A percentile compares a stretch with the other conserved stretches of the same genome.
Conservation (phyloP, 2,797 vertebrate genomes). For the Alcedo quadribrachys region DNA sequence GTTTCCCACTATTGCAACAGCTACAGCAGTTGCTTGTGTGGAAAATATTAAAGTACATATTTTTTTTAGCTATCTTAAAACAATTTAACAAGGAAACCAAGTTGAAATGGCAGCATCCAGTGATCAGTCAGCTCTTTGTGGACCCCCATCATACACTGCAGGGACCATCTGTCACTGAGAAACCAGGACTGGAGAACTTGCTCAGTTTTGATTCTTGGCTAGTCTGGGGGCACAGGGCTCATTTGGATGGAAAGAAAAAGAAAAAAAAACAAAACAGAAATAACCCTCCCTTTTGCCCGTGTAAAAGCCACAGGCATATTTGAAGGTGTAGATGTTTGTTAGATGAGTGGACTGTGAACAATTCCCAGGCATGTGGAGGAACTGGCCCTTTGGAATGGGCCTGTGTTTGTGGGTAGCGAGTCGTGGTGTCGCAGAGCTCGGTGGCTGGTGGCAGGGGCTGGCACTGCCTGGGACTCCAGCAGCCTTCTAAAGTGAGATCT, state of each 20-base stretch:
- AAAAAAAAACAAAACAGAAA: not conserved
- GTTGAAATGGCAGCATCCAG: not conserved
- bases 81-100: not conserved
- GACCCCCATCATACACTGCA: not conserved
- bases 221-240: not conserved
- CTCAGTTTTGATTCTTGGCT: not conserved
- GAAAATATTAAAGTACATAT: not conserved
- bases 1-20: not conserved
- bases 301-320: not conserved
- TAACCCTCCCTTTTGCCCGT: not conserved
- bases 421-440: not conserved
- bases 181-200: slow-evolving; percentile 9
- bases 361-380: slow-evolving; percentile 37
- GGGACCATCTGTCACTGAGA: slow-evolving; percentile 21
- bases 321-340: not conserved
- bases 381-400: not conserved
- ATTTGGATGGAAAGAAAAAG: not conserved
- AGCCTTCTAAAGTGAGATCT: not conserved
- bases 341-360: not conserved
- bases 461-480: not conserved
- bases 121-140: slow-evolving; percentile 14
- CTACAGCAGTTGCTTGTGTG: not conserved
- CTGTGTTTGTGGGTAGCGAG: not conserved
- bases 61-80: not conserved
- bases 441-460: not conserved